Evolutionary conservation across 2,797 vertebrate genomes (phyloP).

Genomic region (Paratrypauchen microcephalus): DNA sequence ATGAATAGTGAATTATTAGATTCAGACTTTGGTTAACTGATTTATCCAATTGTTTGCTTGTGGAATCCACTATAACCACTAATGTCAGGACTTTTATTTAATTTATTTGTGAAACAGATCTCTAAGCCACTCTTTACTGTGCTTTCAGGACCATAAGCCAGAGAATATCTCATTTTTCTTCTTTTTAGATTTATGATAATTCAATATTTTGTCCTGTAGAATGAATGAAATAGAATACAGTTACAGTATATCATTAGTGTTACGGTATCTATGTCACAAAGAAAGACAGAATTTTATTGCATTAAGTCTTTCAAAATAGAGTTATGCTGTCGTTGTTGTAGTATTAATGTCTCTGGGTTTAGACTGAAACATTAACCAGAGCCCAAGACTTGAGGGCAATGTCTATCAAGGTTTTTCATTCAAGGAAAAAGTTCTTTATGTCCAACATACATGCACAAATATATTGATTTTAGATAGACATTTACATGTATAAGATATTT

Average conservation of each 20-base stretch:
- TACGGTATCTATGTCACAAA: conserved; percentile 68
- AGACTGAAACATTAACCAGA: conserved; percentile 69
- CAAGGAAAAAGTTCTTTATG: conserved; percentile 9
- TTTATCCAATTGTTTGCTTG: conserved; percentile 60
- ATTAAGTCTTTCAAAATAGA: conserved; percentile 69
- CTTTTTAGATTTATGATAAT: conserved; percentile 69
- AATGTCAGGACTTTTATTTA: conserved; percentile 54
- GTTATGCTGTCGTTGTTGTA: conserved; percentile 69
- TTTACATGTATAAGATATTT: background rate
- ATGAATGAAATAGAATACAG: conserved; percentile 69
- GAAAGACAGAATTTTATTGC: conserved; percentile 65
- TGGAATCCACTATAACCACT: conserved; percentile 70
- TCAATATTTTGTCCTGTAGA: conserved; percentile 67
- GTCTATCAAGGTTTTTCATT: conserved; percentile 57
- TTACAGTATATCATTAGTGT: conserved; percentile 72
- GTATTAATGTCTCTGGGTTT: conserved; percentile 71
- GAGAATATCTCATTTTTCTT: conserved; percentile 66
- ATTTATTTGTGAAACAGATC: conserved; percentile 61
- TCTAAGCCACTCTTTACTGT: conserved; percentile 48
- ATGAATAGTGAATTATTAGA: conserved; percentile 32
- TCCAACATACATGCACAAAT: background rate
- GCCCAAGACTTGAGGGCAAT: conserved; percentile 47
- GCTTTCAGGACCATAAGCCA: conserved; percentile 62
- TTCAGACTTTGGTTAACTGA: conserved; percentile 50
- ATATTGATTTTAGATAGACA: background rate